Evolutionary conservation across 2,797 vertebrate genomes (phyloP).

Genomic region (Lindbergichthys nudifrons): DNA sequence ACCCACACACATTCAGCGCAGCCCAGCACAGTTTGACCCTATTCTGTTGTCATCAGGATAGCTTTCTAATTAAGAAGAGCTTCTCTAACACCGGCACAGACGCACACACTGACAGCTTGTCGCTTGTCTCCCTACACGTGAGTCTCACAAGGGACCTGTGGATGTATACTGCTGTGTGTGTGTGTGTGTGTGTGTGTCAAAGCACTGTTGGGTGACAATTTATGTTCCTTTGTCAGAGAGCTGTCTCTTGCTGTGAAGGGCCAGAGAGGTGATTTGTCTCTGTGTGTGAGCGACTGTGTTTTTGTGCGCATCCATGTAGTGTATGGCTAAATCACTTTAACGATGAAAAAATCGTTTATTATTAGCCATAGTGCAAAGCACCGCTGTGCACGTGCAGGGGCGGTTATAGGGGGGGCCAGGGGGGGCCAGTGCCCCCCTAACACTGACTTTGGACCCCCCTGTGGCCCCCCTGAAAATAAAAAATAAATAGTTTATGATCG

Average conservation of each 20-base stretch:
- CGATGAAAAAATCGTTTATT: no score
- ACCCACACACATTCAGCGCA: conserved; percentile 45
- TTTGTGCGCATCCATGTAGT: background rate
- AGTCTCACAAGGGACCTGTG: conserved; percentile 38
- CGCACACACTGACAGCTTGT: conserved; percentile 60
- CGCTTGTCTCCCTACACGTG: conserved; percentile 41
- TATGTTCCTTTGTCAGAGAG: conserved; percentile 57
- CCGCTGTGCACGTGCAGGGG: no score
- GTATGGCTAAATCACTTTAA: background rate
- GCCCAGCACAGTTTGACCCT: conserved; percentile 69
- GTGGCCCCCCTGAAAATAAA: no score
- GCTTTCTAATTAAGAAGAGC: conserved; percentile 69
- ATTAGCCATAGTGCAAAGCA: no score
- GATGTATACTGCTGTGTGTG: background rate
- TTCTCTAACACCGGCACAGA: conserved; percentile 42
- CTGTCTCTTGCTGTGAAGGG: conserved; percentile 46
- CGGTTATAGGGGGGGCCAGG: no score
- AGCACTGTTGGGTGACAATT: conserved; percentile 50
- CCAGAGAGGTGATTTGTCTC: conserved; percentile 62
- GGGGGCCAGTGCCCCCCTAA: no score
- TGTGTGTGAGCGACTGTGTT: conserved; percentile 7
- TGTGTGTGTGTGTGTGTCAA: conserved; percentile 20
- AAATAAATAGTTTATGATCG: no score
- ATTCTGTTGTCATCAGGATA: conserved; percentile 69
- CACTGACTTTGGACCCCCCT: no score